Percentiles rank a stretch among this genome's conserved stretches.
Conservation (phyloP, 1,140 invertebrate species). For the Globodera rostochiensis region DNA sequence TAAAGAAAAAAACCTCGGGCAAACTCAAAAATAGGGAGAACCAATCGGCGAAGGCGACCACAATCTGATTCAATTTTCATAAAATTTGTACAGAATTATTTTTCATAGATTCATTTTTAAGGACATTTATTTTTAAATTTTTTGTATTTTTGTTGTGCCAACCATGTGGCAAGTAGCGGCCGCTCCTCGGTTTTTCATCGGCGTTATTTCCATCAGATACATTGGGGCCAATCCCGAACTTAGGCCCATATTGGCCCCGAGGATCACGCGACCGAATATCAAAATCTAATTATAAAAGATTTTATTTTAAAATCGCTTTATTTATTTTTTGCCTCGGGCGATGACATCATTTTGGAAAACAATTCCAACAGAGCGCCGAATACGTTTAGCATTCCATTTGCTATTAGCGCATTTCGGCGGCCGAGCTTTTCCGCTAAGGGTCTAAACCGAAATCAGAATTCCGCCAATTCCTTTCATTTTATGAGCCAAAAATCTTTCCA, state of each 20-base stretch:
- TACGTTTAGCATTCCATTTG: conserved; percentile 61
- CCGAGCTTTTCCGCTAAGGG: conserved; percentile 53
- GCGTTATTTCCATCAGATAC: conserved; percentile 67
- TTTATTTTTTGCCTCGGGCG: conserved; percentile 53
- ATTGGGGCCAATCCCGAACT: conserved; percentile 67
- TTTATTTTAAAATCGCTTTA: neutral
- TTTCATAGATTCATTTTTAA: too few species aligned
- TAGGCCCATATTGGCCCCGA: conserved; percentile 65
- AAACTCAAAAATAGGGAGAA: conserved; percentile 42
- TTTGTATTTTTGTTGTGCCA: conserved; percentile 21
- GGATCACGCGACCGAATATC: conserved; percentile 51
- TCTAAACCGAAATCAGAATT: neutral
- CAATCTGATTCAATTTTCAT: conserved; percentile 44
- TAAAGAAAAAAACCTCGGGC: too few species aligned
- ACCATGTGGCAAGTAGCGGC: conserved; percentile 67
- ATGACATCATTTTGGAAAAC: conserved; percentile 48
- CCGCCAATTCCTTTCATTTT: too few species aligned
- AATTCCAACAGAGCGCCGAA: conserved; percentile 55
- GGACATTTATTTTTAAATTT: too few species aligned
- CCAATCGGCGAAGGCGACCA: conserved; percentile 64
- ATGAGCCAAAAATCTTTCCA: too few species aligned
- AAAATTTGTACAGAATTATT: too few species aligned
- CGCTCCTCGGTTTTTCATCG: conserved; percentile 65
- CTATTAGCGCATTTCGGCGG: conserved; percentile 58
- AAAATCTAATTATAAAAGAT: conserved; percentile 3